These are phyloP conservation scores for Athene noctua DNA, from an alignment of 2,113 vertebrate species.

Conservation along the genomic window DNA sequence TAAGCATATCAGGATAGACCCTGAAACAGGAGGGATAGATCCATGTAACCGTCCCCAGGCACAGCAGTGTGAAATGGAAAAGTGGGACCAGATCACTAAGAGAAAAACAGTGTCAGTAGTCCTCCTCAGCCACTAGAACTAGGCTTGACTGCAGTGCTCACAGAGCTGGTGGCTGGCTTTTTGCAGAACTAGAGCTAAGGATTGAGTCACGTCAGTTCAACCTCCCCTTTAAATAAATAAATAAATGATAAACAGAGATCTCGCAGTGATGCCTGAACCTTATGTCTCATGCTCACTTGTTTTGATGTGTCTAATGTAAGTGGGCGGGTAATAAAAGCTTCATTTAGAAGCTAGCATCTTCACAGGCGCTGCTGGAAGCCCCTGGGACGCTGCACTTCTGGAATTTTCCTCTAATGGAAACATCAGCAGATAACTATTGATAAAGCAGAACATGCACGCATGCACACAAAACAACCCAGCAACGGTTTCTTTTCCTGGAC, in stretches of 20 bases:
- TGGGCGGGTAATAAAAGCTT: constrained; percentile 47
- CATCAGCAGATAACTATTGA: not conserved
- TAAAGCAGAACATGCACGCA: not conserved
- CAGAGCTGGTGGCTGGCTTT: not conserved
- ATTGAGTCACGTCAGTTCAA: not conserved
- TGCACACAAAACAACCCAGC: not conserved
- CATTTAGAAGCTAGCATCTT: constrained; percentile 3
- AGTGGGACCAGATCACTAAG: not conserved
- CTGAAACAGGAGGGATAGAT: not conserved
- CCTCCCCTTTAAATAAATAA: not conserved
- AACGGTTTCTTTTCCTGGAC: not conserved
- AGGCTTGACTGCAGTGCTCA: not conserved
- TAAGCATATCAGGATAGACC: not conserved
- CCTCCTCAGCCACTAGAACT: not conserved
- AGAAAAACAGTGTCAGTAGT: not conserved
- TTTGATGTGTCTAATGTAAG: constrained; percentile 52
- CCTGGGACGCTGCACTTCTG: constrained; percentile 25
- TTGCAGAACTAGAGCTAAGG: not conserved
- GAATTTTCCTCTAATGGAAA: constrained; percentile 31
- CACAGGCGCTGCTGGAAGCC: not conserved
- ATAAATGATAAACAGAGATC: not conserved
- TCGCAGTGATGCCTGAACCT: not conserved
- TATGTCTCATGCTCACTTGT: constrained; percentile 49
- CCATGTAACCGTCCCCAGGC: not conserved
- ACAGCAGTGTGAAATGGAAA: not conserved